phyloP scores from a whole-genome alignment of 92 coral and sea anemone species.

The Nematostella vectensis region DNA sequence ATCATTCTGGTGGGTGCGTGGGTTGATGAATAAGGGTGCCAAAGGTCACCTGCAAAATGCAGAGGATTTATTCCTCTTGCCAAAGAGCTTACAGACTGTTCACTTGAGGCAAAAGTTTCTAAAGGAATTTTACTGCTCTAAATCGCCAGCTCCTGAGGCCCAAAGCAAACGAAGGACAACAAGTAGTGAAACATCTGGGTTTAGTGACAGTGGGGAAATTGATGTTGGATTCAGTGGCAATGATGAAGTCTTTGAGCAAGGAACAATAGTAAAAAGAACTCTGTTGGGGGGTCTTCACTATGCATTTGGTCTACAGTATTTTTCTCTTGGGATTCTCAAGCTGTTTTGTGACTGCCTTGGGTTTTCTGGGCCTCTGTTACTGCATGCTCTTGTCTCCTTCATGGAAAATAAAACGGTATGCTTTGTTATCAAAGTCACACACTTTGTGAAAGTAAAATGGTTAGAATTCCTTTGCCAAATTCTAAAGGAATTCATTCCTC shows the following conservation, averaged over 20 bases:
- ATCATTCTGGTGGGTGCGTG: constrained; percentile 87
- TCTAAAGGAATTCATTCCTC: no score
- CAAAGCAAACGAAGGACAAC: constrained; percentile 1
- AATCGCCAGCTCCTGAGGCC: not conserved
- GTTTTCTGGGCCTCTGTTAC: constrained; percentile 89
- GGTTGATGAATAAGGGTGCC: constrained; percentile 70
- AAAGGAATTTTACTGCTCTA: constrained; percentile 24
- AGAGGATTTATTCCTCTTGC: constrained; percentile 70
- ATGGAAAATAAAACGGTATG: constrained; percentile 85
- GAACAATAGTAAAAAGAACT: constrained; percentile 18
- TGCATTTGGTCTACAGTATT: constrained; percentile 90
- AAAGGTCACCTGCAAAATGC: constrained; percentile 54
- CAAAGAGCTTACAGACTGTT: constrained; percentile 61
- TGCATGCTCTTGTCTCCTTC: constrained; percentile 92
- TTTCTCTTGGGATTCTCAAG: constrained; percentile 74
- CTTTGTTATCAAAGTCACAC: no score
- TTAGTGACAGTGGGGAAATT: constrained; percentile 9
- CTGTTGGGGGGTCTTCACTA: constrained; percentile 78
- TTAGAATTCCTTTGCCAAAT: not conserved
- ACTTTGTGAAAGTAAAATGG: not conserved
- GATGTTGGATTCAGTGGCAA: constrained; percentile 7
- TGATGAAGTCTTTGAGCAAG: constrained; percentile 13
- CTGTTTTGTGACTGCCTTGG: constrained; percentile 82
- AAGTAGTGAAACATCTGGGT: constrained; percentile 4
- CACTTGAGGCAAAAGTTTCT: constrained; percentile 45